These are phyloP conservation scores for Mormoops blainvillei DNA, from an alignment of 2,113 vertebrate species.

Conservation along the genomic window DNA sequence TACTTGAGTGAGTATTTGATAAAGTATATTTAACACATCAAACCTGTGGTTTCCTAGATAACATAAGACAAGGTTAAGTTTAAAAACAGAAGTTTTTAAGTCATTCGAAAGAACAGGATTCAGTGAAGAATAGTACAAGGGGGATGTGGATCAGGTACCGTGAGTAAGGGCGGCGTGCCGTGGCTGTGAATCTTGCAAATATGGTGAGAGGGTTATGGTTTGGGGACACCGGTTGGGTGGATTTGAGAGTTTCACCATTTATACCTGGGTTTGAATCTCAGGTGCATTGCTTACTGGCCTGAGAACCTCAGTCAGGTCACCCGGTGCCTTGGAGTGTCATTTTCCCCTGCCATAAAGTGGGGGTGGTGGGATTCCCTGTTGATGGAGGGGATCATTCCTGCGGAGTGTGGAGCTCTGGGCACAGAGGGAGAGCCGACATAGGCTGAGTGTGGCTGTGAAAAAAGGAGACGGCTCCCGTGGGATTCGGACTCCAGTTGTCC, in stretches of 20 bases:
- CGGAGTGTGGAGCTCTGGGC: background rate
- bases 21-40: background rate
- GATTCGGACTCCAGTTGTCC: background rate
- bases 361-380: background rate
- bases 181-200: background rate
- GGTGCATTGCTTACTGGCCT: background rate
- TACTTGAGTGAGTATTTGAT: background rate
- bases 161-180: fast-evolving
- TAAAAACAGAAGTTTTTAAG: background rate
- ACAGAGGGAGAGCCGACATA: fast-evolving
- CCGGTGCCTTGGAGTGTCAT: background rate
- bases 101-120: background rate
- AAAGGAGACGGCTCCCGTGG: background rate
- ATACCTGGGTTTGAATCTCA: background rate
- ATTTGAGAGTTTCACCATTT: background rate
- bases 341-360: background rate
- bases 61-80: background rate
- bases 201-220: no score
- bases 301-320: background rate
- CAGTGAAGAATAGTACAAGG: background rate
- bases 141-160: no score
- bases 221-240: background rate
- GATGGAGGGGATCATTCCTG: background rate
- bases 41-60: background rate
- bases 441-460: background rate